Base-by-base conservation (phyloP, 1,140 invertebrate genomes). In the Callitettix versicolor region DNA sequence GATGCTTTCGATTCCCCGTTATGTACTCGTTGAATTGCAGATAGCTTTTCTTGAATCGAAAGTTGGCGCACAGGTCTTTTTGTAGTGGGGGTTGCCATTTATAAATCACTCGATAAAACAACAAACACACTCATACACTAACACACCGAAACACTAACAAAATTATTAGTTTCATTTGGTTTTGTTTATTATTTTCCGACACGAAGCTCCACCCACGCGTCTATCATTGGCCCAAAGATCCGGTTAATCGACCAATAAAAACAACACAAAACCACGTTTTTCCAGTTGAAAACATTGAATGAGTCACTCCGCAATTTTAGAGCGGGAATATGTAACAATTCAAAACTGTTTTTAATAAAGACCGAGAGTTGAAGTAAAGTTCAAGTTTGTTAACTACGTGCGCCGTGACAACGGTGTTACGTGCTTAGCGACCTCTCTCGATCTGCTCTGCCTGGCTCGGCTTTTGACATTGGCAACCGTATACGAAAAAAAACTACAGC, bases 1-100 rank as follows among this genome's bases (percentile, higher is more conserved):
- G 85, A 85, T 0, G 86, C 86, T 61, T 90, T 88, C 11, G 82
- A 86, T 65, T 88, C 85, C 33, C 86, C 86, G 61, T 84, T 79
- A 69, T 86, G 84, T 0, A 90, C 86, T 21, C 86, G 72, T 56
- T 82, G 76, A 40, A 90, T 88, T 3, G 85, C 86, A 26, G 81
- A 79, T 53, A 90, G 76, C 67, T 90, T 90, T 62, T 88, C 84
- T 18, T 78, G 74, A 1, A 84, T 80, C 6, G 81, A 83, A 18
- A 87, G 69, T 51, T 82, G 77, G 40, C 84, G 75, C 63, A 62
- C 56, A 1, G 61, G 56, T 18, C 61, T 34, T 42, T 62, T 62
- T 5, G 54, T 34, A 17, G 58, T 51, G 48, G 48, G 48, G 48
- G 34, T 20, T 15, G n/a, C 21, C 48, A 51, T 51, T 36, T 30